Percentiles rank a stretch among this genome's conserved stretches.
These are phyloP conservation scores for Clinocottus analis DNA, from an alignment of 2,113 vertebrate genomes.

Conservation along the genomic window DNA sequence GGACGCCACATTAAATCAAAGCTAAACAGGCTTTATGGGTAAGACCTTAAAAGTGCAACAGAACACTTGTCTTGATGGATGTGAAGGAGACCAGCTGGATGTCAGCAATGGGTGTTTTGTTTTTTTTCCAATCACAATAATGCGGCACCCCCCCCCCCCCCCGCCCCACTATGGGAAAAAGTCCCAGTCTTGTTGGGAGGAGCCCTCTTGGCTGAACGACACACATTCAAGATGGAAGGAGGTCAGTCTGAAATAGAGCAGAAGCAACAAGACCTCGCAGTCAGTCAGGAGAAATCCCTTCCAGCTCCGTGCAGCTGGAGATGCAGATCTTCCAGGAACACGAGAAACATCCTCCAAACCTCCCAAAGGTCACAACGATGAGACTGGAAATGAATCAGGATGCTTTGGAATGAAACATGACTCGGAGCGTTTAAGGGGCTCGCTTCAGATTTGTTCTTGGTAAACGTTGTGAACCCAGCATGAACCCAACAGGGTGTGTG, in stretches of 20 bases:
- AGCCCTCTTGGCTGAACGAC: constrained; percentile 54
- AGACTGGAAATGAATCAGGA: constrained; percentile 10
- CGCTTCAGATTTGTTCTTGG: not conserved
- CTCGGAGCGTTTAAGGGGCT: not conserved
- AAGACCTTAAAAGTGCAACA: constrained; percentile 3
- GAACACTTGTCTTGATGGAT: not conserved
- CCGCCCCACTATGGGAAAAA: constrained; percentile 7
- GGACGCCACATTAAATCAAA: constrained; percentile 13
- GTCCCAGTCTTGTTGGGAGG: constrained; percentile 21
- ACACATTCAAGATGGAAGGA: constrained; percentile 69
- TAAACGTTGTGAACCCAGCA: not conserved
- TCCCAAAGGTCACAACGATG: constrained; percentile 6
- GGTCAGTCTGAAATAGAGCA: constrained; percentile 79
- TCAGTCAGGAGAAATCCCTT: constrained; percentile 47
- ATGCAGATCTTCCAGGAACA: constrained; percentile 49
- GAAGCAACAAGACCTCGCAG: constrained; percentile 71
- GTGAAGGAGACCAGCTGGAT: constrained; percentile 23
- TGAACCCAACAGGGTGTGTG: too few species aligned
- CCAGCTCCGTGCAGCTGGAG: constrained; percentile 65
- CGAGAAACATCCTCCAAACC: constrained; percentile 23
- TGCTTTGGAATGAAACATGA: not conserved
- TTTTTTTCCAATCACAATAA: constrained; percentile 9
- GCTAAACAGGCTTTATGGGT: not conserved
- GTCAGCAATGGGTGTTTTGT: not conserved
- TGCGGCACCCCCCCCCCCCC: not conserved